phyloP scores from a whole-genome alignment of 1,140 invertebrate genomes.

The Caenorhabditis remanei region DNA sequence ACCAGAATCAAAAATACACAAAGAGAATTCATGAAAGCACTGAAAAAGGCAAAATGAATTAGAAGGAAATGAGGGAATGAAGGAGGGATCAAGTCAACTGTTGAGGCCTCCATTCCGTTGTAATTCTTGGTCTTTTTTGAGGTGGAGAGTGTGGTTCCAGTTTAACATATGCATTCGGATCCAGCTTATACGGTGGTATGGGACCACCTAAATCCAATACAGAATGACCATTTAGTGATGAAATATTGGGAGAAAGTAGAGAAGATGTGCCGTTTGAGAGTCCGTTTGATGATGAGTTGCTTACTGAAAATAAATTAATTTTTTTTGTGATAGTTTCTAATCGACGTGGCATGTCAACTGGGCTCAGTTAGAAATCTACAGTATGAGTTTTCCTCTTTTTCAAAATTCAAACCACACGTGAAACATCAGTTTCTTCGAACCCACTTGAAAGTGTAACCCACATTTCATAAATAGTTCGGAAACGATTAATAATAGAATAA shows the following conservation, averaged over 20 bases:
- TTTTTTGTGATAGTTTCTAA: background rate
- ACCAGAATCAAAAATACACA: too few species aligned
- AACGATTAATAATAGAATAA: background rate
- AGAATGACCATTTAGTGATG: slow-evolving; percentile 14
- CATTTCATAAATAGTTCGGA: background rate
- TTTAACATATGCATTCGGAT: slow-evolving; percentile 69
- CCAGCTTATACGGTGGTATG: slow-evolving; percentile 21
- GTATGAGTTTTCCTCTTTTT: background rate
- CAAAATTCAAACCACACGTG: background rate
- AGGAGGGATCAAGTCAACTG: slow-evolving; percentile 53
- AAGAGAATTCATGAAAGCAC: too few species aligned
- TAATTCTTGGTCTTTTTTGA: slow-evolving; percentile 72
- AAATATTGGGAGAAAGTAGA: slow-evolving; percentile 16
- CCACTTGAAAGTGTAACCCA: slow-evolving; percentile 5
- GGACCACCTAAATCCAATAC: slow-evolving; percentile 54
- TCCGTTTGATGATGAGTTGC: slow-evolving; percentile 42
- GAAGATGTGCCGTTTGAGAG: slow-evolving; percentile 39
- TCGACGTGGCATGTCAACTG: too few species aligned
- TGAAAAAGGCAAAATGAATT: background rate
- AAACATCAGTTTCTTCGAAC: background rate
- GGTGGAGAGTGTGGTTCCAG: slow-evolving; percentile 74
- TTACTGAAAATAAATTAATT: slow-evolving; percentile 1
- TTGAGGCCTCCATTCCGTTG: slow-evolving; percentile 78
- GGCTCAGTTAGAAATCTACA: background rate
- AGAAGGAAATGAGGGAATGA: background rate